Conservation (phyloP, 30 jellyfish, hydroid and myxozoan species). For the Aurelia aurita complex sp. Pacific region DNA sequence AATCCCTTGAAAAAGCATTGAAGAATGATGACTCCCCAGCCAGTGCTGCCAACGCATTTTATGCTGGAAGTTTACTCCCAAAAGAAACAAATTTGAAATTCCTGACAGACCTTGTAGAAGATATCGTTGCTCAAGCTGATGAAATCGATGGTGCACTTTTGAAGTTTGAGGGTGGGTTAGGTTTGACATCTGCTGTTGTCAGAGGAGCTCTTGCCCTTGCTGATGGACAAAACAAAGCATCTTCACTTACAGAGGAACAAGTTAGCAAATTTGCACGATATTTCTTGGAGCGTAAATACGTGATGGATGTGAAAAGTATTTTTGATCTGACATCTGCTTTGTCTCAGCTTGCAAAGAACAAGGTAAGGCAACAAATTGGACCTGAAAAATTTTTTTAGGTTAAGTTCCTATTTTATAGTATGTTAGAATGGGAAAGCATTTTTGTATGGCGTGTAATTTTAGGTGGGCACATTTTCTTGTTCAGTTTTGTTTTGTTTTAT, state of each 20-base stretch:
- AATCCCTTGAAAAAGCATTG: constrained; percentile 59
- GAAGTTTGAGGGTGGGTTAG: constrained; percentile 96
- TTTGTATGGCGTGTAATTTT: too few species aligned
- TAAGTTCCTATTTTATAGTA: too few species aligned
- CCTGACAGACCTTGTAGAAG: constrained; percentile 87
- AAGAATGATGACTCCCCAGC: constrained; percentile 90
- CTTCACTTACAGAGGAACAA: constrained; percentile 75
- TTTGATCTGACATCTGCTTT: constrained; percentile 63
- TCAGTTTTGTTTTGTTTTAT: too few species aligned
- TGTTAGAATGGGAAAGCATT: too few species aligned
- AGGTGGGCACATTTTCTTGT: too few species aligned
- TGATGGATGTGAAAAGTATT: constrained; percentile 70
- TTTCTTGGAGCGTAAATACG: constrained; percentile 85
- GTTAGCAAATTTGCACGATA: constrained; percentile 83
- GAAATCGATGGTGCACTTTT: constrained; percentile 76
- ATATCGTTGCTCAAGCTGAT: constrained; percentile 95
- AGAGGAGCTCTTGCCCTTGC: constrained; percentile 73
- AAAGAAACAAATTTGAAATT: constrained; percentile 62
- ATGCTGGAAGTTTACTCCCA: constrained; percentile 91
- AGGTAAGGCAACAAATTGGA: constrained; percentile 30
- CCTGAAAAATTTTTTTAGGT: background rate
- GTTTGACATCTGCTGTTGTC: constrained; percentile 72
- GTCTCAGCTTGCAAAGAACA: constrained; percentile 63
- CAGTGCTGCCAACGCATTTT: constrained; percentile 82
- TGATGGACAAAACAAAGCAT: constrained; percentile 70